These are phyloP conservation scores for Pseudanteris insignis DNA, from an alignment of 2,888 invertebrate genomes.

Conservation along the genomic window DNA sequence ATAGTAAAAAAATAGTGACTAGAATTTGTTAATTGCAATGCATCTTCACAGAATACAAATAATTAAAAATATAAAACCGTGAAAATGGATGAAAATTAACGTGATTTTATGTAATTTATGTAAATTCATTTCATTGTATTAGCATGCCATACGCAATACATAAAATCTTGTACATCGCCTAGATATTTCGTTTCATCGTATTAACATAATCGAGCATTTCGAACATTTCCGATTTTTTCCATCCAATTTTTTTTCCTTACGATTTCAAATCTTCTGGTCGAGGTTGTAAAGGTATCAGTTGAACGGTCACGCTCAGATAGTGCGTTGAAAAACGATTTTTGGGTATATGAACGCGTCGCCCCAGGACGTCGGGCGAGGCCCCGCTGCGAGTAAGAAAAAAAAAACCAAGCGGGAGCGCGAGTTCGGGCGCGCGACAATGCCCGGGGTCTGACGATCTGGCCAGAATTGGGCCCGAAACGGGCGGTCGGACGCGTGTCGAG, in stretches of 20 bases:
- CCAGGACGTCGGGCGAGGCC: constrained; percentile 35
- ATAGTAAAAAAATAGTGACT: no score
- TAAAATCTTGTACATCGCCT: no score
- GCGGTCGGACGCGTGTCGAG: constrained; percentile 37
- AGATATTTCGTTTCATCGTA: no score
- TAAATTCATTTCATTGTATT: no score
- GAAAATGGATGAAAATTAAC: no score
- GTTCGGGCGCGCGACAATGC: constrained; percentile 44
- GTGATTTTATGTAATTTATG: no score
- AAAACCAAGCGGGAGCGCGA: constrained; percentile 27
- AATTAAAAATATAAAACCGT: no score
- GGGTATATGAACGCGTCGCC: constrained; percentile 57
- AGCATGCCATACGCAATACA: no score
- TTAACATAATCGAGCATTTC: no score
- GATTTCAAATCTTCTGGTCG: constrained; percentile 2
- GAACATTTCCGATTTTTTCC: neutral
- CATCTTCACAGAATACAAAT: no score
- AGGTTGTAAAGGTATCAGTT: constrained; percentile 45
- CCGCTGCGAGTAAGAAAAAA: constrained; percentile 36
- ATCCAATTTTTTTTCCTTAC: constrained; percentile 6
- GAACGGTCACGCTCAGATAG: constrained; percentile 47
- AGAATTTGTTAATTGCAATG: no score
- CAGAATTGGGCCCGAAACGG: constrained; percentile 30
- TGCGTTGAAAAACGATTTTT: constrained; percentile 59
- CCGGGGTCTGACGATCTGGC: constrained; percentile 33